These are phyloP conservation scores for Phlogophora meticulosa DNA, from an alignment of 2,888 invertebrate genomes.

Conservation along the genomic window DNA sequence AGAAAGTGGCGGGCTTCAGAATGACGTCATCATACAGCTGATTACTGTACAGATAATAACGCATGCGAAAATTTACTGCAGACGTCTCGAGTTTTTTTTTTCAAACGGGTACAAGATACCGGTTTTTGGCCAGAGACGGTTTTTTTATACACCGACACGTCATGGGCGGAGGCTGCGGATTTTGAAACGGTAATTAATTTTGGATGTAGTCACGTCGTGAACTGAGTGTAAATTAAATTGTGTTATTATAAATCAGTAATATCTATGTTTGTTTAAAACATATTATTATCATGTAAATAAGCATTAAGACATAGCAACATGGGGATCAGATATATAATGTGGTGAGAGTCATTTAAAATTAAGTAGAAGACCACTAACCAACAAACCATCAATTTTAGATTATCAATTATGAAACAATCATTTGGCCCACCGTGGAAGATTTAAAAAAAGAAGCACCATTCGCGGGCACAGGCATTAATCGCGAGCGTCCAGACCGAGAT, in stretches of 20 bases:
- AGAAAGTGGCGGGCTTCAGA: constrained; percentile 60
- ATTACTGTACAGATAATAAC: constrained; percentile 58
- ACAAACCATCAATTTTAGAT: constrained; percentile 47
- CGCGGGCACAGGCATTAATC: constrained; percentile 81
- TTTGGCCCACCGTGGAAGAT: constrained; percentile 77
- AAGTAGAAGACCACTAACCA: constrained; percentile 17
- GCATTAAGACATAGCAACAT: not conserved
- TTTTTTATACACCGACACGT: constrained; percentile 47
- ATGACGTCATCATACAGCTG: constrained; percentile 63
- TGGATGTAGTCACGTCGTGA: constrained; percentile 1
- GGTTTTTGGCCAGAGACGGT: constrained; percentile 45
- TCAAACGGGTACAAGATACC: constrained; percentile 46
- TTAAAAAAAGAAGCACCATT: constrained; percentile 69
- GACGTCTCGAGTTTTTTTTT: constrained; percentile 50
- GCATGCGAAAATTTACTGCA: constrained; percentile 54
- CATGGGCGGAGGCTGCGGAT: constrained; percentile 41
- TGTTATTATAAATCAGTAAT: not conserved
- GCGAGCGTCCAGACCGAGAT: constrained; percentile 80
- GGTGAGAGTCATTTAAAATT: not conserved
- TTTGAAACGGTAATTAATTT: constrained; percentile 56
- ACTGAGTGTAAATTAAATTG: constrained; percentile 7
- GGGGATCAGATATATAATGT: not conserved
- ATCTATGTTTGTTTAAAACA: not conserved
- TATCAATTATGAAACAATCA: constrained; percentile 47
- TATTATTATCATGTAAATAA: not conserved